A percentile compares a stretch with the other conserved stretches of the same genome.
Conservation (phyloP, 1,140 invertebrate species). For the Drosophila simulans region DNA sequence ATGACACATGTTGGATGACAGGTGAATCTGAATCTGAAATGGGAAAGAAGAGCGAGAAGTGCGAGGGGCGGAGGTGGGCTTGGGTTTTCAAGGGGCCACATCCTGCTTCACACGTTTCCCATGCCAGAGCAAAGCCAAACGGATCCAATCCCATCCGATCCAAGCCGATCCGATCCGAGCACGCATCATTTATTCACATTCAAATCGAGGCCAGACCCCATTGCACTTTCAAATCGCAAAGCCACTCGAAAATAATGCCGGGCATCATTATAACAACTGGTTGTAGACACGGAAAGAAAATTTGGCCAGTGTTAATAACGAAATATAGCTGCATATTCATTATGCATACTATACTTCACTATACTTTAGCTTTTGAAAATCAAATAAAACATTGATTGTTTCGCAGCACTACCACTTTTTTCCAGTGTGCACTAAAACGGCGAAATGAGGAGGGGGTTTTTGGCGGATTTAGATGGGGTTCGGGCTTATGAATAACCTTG, state of each 20-base stretch:
- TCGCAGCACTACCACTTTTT: no score
- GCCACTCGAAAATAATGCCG: constrained; percentile 25
- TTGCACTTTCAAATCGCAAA: not conserved
- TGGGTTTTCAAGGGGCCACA: constrained; percentile 8
- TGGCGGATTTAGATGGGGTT: not conserved
- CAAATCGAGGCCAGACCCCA: constrained; percentile 27
- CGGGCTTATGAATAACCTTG: constrained; percentile 73
- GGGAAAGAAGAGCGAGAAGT: not conserved
- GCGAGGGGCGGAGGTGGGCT: no score
- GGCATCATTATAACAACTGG: constrained; percentile 47
- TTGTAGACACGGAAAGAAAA: constrained; percentile 12
- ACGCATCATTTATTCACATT: constrained; percentile 56
- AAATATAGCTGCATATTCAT: no score
- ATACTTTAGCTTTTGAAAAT: not conserved
- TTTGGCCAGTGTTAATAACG: not conserved
- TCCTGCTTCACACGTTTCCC: constrained; percentile 37
- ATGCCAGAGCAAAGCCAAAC: not conserved
- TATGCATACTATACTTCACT: no score
- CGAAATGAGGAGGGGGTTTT: constrained; percentile 52
- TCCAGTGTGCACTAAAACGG: not conserved
- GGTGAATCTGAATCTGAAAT: constrained; percentile 10
- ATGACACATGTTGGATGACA: constrained; percentile 37
- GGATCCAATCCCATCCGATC: not conserved
- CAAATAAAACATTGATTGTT: not conserved
- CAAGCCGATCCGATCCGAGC: constrained; percentile 1